Evolutionary conservation across 2,888 invertebrate genomes (phyloP).

Genomic region (Ichneumoninae sp.): DNA sequence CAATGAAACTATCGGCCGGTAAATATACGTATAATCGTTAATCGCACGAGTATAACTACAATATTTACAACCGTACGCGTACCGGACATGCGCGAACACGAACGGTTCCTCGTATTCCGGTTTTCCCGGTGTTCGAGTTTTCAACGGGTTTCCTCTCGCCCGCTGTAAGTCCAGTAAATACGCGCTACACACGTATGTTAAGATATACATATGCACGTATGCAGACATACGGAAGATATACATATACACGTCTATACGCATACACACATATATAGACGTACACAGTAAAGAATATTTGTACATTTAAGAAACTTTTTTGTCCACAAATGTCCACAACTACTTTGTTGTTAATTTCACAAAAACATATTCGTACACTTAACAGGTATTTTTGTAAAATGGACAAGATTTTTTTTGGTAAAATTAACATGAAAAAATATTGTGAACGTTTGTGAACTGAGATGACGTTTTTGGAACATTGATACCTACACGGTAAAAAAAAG

Average conservation of each 20-base stretch:
- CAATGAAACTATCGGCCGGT: not conserved
- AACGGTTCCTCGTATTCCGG: constrained; percentile 65
- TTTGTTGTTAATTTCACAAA: too few relatives aligned
- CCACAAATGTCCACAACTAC: too few relatives aligned
- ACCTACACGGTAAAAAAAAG: too few relatives aligned
- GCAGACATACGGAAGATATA: not conserved
- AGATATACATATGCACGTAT: not conserved
- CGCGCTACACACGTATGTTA: not conserved
- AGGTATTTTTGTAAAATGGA: too few relatives aligned
- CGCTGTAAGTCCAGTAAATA: not conserved
- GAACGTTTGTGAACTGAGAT: too few relatives aligned
- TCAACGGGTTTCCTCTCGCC: constrained; percentile 59
- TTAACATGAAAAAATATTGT: too few relatives aligned
- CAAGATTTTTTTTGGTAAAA: too few relatives aligned
- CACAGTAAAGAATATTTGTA: too few relatives aligned
- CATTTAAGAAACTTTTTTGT: too few relatives aligned
- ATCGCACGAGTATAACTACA: not conserved
- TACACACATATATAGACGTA: constrained; percentile 3
- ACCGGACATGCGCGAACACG: constrained; percentile 54
- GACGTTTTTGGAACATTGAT: too few relatives aligned
- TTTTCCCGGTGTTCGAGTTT: constrained; percentile 64
- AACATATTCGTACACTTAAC: too few relatives aligned
- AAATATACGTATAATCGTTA: not conserved
- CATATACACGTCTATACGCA: not conserved
- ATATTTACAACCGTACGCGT: constrained; percentile 1